Evolutionary conservation across 2,888 invertebrate species (phyloP).

Genomic region (Diarsia brunnea): DNA sequence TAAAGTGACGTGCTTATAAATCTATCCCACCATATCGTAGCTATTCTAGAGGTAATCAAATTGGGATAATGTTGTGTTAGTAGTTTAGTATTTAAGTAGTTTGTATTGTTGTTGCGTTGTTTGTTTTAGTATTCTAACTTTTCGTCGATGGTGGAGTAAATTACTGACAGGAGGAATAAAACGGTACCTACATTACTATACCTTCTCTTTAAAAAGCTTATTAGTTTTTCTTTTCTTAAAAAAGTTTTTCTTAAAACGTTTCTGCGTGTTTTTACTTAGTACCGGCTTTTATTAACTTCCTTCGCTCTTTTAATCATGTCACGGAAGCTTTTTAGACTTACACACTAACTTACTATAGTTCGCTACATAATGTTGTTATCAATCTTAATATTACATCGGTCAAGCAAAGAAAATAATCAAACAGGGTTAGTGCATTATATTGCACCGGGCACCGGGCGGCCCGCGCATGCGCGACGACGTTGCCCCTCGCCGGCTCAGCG

Average conservation of each 20-base stretch:
- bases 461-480: slow-evolving; percentile 46
- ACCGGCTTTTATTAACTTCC: neutral
- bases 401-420: slow-evolving; percentile 34
- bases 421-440: slow-evolving; percentile 26
- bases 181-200: neutral
- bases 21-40: slow-evolving; percentile 85
- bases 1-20: slow-evolving; percentile 79
- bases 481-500: slow-evolving; percentile 19
- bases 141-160: slow-evolving; percentile 15
- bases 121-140: slow-evolving; percentile 4
- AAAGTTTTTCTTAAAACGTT: neutral
- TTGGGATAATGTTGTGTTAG: slow-evolving; percentile 45
- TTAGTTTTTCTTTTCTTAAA: neutral
- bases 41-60: slow-evolving; percentile 72
- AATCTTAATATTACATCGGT: neutral
- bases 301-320: neutral
- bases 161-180: slow-evolving; percentile 51
- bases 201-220: neutral
- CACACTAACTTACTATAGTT: neutral
- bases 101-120: slow-evolving; percentile 20
- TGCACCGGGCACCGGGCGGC: slow-evolving; percentile 30
- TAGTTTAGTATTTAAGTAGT: slow-evolving; percentile 48
- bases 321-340: neutral
- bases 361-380: neutral
- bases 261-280: neutral